A percentile compares a stretch with the other conserved stretches of the same genome.
These are phyloP conservation scores for Campoletis raptor DNA, from an alignment of 2,888 invertebrate genomes.

Conservation along the genomic window DNA sequence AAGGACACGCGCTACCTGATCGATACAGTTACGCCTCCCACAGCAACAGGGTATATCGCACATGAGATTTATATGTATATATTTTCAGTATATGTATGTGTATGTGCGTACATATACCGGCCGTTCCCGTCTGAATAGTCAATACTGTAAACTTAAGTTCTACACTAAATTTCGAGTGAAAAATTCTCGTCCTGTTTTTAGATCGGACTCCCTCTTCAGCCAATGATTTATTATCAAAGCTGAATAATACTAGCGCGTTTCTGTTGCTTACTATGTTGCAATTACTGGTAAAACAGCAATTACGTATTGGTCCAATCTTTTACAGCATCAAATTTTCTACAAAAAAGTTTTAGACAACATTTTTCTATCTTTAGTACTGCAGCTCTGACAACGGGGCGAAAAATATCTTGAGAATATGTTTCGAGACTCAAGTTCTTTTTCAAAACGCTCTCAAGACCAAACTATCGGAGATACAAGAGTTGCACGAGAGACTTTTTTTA, in stretches of 20 bases:
- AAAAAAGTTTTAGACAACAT: background rate
- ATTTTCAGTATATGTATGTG: conserved; percentile 33
- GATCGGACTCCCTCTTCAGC: background rate
- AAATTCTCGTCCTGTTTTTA: background rate
- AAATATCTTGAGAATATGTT: background rate
- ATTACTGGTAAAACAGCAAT: background rate
- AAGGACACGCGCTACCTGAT: conserved; percentile 76
- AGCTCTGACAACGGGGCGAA: background rate
- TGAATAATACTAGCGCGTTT: background rate
- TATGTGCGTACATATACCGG: conserved; percentile 2
- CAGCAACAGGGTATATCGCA: conserved; percentile 80
- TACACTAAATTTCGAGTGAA: background rate
- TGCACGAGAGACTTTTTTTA: background rate
- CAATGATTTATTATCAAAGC: background rate
- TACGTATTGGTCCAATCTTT: background rate
- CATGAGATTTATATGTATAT: conserved; percentile 58
- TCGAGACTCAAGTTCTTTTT: background rate
- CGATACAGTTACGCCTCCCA: conserved; percentile 82
- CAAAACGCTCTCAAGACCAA: background rate
- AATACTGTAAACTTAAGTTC: conserved; percentile 4
- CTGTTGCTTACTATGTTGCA: background rate
- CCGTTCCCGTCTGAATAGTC: background rate
- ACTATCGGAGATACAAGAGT: background rate
- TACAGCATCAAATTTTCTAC: background rate
- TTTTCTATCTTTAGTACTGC: background rate